These are phyloP conservation scores for Hanleya hanleyi DNA, from an alignment of 2,888 invertebrate genomes.

Conservation along the genomic window DNA sequence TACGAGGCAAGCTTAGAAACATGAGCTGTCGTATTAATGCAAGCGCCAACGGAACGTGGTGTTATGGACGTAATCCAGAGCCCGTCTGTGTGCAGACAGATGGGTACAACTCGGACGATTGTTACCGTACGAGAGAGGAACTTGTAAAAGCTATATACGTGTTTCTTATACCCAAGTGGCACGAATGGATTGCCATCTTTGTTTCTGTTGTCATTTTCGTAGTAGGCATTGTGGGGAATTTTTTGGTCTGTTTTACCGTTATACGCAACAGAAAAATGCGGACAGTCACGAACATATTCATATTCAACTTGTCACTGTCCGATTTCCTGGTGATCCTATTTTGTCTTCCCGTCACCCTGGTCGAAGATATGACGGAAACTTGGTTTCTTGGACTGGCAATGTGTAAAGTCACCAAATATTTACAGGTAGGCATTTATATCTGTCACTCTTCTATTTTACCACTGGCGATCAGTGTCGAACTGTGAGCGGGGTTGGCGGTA, in stretches of 20 bases:
- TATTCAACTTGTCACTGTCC: constrained; percentile 88
- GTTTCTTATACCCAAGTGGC: neutral
- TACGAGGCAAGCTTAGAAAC: no score
- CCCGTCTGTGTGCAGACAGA: neutral
- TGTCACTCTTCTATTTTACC: neutral
- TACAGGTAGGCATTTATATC: constrained; percentile 82
- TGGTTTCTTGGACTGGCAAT: constrained; percentile 91
- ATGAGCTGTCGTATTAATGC: no score
- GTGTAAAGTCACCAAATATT: constrained; percentile 91
- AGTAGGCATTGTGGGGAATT: constrained; percentile 89
- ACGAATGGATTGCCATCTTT: constrained; percentile 59
- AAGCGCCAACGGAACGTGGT: no score
- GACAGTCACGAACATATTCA: constrained; percentile 94
- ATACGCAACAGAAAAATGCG: constrained; percentile 91
- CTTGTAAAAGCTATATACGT: neutral
- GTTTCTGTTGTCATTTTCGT: constrained; percentile 86
- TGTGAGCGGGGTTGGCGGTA: no score
- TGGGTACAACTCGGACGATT: neutral
- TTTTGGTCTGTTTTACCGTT: constrained; percentile 90
- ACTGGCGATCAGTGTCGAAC: no score
- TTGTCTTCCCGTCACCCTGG: constrained; percentile 89
- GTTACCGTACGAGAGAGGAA: neutral
- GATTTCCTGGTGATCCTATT: constrained; percentile 92
- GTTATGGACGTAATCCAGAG: no score
- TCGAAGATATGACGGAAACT: constrained; percentile 93